A percentile compares a stretch with the other conserved stretches of the same genome.
These are phyloP conservation scores for Ophiodon elongatus DNA, from an alignment of 2,113 vertebrate species.

Conservation along the genomic window DNA sequence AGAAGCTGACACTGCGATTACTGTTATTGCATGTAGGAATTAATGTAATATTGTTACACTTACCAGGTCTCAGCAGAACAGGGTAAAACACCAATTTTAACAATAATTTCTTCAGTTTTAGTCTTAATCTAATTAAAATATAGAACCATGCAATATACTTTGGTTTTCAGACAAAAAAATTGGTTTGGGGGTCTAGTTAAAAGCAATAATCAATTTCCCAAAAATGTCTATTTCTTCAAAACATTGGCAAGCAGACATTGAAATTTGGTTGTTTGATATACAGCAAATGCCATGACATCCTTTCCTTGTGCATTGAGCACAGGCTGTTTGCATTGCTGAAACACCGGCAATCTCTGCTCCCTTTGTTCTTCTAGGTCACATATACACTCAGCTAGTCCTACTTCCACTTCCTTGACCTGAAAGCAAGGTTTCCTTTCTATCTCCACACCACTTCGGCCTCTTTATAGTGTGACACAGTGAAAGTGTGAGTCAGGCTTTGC, in stretches of 20 bases:
- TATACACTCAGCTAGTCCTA: neutral
- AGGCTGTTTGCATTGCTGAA: neutral
- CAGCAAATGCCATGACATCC: neutral
- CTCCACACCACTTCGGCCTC: conserved; percentile 15
- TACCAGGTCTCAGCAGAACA: conserved; percentile 3
- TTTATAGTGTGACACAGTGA: conserved; percentile 12
- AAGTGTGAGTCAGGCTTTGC: conserved; percentile 38
- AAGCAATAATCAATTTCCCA: neutral
- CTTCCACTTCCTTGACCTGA: conserved; percentile 48
- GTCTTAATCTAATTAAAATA: neutral
- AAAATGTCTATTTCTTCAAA: neutral
- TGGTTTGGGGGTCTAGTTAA: neutral
- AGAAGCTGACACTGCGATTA: conserved; percentile 44
- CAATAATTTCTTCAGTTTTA: conserved; percentile 15
- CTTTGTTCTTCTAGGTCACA: conserved; percentile 37
- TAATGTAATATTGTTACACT: neutral
- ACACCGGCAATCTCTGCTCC: conserved; percentile 26
- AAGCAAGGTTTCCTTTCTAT: conserved; percentile 48
- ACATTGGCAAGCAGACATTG: neutral
- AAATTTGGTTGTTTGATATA: neutral
- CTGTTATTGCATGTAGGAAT: conserved; percentile 29
- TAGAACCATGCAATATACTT: neutral
- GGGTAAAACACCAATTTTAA: neutral
- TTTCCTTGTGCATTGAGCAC: neutral
- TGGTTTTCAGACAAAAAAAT: neutral